Evolutionary conservation across 2,888 invertebrate species (phyloP).

Genomic region (Tyria jacobaeae): DNA sequence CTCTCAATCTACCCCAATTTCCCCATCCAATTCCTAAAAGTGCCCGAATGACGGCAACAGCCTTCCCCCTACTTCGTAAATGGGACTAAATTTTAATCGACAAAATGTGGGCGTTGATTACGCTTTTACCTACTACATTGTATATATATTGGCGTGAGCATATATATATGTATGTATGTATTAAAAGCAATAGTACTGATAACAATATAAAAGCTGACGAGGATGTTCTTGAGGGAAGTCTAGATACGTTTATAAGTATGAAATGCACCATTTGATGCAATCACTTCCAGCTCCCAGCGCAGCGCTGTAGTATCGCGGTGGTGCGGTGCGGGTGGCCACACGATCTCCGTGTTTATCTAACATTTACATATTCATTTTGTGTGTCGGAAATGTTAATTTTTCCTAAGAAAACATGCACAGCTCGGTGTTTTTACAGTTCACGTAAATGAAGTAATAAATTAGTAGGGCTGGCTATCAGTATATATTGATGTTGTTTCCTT

Average conservation of each 20-base stretch:
- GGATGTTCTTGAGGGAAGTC: not conserved
- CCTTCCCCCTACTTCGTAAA: no score
- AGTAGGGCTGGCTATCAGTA: slow-evolving; percentile 13
- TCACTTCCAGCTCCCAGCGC: not conserved
- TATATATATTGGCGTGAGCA: no score
- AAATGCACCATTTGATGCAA: not conserved
- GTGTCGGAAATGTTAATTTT: slow-evolving; percentile 46
- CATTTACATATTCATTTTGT: slow-evolving; percentile 50
- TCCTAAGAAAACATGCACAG: slow-evolving; percentile 31
- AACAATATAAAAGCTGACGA: not conserved
- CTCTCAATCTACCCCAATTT: no score
- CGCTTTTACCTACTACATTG: no score
- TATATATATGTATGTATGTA: no score
- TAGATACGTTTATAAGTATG: not conserved
- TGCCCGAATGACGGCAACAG: no score
- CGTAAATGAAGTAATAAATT: slow-evolving; percentile 31
- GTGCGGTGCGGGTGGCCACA: slow-evolving; percentile 16
- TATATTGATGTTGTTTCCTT: slow-evolving; percentile 4
- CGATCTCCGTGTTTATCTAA: slow-evolving; percentile 34
- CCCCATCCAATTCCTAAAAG: no score
- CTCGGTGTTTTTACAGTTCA: slow-evolving; percentile 39
- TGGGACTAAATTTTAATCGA: no score
- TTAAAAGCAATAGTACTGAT: no score
- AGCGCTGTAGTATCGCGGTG: not conserved
- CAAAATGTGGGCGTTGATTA: no score